Conservation (phyloP, 2,113 vertebrate genomes). For the Eubucco bourcierii region DNA sequence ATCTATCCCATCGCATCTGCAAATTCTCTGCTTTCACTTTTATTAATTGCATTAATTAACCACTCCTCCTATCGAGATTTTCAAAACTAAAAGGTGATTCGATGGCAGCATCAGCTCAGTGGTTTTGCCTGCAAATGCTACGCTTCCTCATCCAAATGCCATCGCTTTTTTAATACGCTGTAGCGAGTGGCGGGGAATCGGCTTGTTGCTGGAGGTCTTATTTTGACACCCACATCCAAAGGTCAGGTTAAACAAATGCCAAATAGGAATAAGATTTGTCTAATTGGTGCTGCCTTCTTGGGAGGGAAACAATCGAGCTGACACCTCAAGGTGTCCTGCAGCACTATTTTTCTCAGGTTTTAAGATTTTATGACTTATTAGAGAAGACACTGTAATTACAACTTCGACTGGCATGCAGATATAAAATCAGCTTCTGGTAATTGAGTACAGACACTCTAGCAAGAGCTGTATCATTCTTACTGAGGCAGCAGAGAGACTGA, state of each 20-base stretch:
- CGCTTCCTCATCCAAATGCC: neutral
- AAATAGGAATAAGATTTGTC: neutral
- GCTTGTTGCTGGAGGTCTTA: neutral
- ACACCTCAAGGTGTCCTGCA: conserved; percentile 36
- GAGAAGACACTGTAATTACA: conserved; percentile 44
- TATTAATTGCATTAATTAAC: neutral
- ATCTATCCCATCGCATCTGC: neutral
- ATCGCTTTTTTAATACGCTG: neutral
- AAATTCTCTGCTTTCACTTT: neutral
- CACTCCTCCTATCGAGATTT: neutral
- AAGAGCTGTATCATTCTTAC: conserved; percentile 17
- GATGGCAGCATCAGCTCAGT: neutral
- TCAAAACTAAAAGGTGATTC: neutral
- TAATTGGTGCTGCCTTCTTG: neutral
- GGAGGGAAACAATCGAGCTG: neutral
- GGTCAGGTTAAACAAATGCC: conserved; percentile 52
- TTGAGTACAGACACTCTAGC: conserved; percentile 3
- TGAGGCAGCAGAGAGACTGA: neutral
- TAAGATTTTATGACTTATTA: conserved; percentile 38
- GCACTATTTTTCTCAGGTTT: neutral
- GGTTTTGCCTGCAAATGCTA: neutral
- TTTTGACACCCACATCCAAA: conserved; percentile 7
- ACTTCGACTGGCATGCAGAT: neutral
- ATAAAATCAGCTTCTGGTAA: conserved; percentile 41
- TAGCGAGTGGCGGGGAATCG: neutral